A percentile compares a stretch with the other conserved stretches of the same genome.
These are phyloP conservation scores for Gymnothorax reevesii DNA, from an alignment of 2,797 vertebrate genomes.

Conservation along the genomic window DNA sequence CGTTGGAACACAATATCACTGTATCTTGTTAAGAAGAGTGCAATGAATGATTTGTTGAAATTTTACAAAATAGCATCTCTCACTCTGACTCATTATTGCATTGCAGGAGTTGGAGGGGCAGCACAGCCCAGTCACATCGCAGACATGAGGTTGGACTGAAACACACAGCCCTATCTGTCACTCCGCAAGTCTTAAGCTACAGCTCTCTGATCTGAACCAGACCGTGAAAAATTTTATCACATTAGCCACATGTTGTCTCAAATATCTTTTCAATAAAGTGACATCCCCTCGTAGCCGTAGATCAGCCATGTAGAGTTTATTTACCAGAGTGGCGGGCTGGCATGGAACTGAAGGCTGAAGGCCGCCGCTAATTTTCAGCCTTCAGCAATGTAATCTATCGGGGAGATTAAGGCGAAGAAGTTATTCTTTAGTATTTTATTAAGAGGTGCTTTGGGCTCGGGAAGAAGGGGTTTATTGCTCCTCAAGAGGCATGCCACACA, in stretches of 20 bases:
- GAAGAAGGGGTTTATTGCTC: slow-evolving; percentile 80
- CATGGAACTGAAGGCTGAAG: slow-evolving; percentile 38
- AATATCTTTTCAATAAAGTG: slow-evolving; percentile 69
- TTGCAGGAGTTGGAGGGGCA: neutral
- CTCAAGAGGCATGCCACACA: slow-evolving; percentile 80
- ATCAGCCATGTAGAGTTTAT: slow-evolving; percentile 57
- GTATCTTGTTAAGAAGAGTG: slow-evolving; percentile 37
- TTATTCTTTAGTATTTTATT: slow-evolving; percentile 84
- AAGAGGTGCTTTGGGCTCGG: slow-evolving; percentile 76
- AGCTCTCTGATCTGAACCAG: slow-evolving; percentile 65
- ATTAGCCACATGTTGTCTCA: slow-evolving; percentile 70
- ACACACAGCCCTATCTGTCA: slow-evolving; percentile 69
- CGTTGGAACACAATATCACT: slow-evolving; percentile 59
- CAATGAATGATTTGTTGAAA: neutral
- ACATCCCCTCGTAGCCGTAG: slow-evolving; percentile 40
- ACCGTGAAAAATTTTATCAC: slow-evolving; percentile 63
- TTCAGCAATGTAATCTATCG: slow-evolving; percentile 76
- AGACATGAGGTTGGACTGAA: slow-evolving; percentile 27
- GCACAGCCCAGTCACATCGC: slow-evolving; percentile 24
- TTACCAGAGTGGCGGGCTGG: slow-evolving; percentile 45
- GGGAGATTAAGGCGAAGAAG: slow-evolving; percentile 80
- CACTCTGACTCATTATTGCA: neutral
- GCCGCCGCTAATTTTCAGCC: slow-evolving; percentile 79
- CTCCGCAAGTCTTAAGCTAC: slow-evolving; percentile 62
- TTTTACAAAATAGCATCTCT: neutral